These are phyloP conservation scores for Pipa parva DNA, from an alignment of 2,113 vertebrate genomes.

Conservation along the genomic window DNA sequence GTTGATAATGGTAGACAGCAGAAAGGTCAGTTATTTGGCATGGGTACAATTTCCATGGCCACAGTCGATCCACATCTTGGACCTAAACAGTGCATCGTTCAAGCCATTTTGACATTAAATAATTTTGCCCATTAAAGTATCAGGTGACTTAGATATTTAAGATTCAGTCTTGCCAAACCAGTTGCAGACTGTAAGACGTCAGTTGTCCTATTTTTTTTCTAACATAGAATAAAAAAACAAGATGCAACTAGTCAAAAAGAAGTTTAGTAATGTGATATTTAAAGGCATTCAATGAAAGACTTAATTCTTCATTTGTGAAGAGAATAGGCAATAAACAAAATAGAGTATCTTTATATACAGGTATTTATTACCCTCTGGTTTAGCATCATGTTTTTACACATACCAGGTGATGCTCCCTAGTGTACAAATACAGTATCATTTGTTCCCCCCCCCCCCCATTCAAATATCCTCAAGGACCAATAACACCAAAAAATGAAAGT, in stretches of 20 bases:
- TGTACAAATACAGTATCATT: too few species aligned
- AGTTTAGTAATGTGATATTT: neutral
- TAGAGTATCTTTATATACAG: too few species aligned
- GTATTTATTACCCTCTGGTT: too few species aligned
- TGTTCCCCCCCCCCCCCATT: too few species aligned
- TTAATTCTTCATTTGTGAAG: neutral
- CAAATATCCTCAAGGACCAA: too few species aligned
- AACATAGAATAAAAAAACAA: conserved; percentile 34
- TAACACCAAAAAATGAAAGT: too few species aligned
- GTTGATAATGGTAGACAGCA: too few species aligned
- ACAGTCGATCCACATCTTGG: neutral
- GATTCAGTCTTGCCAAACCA: conserved; percentile 36
- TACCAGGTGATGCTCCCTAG: too few species aligned
- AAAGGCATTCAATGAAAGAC: neutral
- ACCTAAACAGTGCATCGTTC: conserved; percentile 19
- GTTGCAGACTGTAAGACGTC: conserved; percentile 39
- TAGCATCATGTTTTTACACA: too few species aligned
- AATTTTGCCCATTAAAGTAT: conserved; percentile 35
- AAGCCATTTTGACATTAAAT: conserved; percentile 22
- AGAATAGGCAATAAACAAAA: too few species aligned
- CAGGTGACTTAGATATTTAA: conserved; percentile 23
- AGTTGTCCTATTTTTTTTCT: conserved; percentile 31
- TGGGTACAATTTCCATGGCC: neutral
- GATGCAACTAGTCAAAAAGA: conserved; percentile 16
- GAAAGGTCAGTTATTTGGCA: conserved; percentile 22